A percentile compares a stretch with the other conserved stretches of the same genome.
These are phyloP conservation scores for Lagria hirta DNA, from an alignment of 2,888 invertebrate species.

Conservation along the genomic window DNA sequence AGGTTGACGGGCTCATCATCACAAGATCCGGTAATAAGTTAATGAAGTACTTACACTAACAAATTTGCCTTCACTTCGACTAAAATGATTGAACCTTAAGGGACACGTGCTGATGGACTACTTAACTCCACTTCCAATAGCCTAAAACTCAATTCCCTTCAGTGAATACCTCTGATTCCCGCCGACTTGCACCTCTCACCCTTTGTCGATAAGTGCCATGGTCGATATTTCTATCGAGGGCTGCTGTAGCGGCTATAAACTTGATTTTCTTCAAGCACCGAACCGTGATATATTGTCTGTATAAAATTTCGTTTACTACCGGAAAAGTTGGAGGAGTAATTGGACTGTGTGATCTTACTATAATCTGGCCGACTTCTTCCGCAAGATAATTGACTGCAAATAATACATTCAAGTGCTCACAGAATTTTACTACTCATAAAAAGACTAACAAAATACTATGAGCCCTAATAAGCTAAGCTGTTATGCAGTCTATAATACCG, in stretches of 20 bases:
- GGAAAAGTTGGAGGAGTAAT: slow-evolving; percentile 4
- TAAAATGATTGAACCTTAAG: slow-evolving; percentile 27
- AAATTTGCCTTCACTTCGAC: slow-evolving; percentile 36
- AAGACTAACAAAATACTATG: too few species aligned
- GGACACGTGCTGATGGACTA: slow-evolving; percentile 30
- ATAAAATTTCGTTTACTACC: slow-evolving; percentile 1
- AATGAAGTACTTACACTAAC: slow-evolving; percentile 40
- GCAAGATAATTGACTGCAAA: too few species aligned
- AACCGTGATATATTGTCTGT: slow-evolving; percentile 1
- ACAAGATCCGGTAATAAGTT: slow-evolving; percentile 36
- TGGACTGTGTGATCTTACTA: slow-evolving; percentile 3
- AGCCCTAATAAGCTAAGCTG: too few species aligned
- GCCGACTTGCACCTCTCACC: slow-evolving; percentile 21
- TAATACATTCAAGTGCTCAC: too few species aligned
- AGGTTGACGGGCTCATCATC: slow-evolving; percentile 30
- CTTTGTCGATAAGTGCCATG: slow-evolving; percentile 13
- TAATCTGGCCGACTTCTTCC: background rate
- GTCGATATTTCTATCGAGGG: slow-evolving; percentile 20
- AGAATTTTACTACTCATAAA: too few species aligned
- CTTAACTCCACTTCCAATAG: slow-evolving; percentile 28
- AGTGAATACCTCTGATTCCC: slow-evolving; percentile 26
- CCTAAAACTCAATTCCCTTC: slow-evolving; percentile 29
- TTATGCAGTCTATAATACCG: too few species aligned
- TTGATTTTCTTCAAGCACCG: slow-evolving; percentile 8
- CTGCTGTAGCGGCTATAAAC: slow-evolving; percentile 7